Base-by-base conservation (phyloP, 1,140 invertebrate genomes). In the Temnothorax curvispinosus region DNA sequence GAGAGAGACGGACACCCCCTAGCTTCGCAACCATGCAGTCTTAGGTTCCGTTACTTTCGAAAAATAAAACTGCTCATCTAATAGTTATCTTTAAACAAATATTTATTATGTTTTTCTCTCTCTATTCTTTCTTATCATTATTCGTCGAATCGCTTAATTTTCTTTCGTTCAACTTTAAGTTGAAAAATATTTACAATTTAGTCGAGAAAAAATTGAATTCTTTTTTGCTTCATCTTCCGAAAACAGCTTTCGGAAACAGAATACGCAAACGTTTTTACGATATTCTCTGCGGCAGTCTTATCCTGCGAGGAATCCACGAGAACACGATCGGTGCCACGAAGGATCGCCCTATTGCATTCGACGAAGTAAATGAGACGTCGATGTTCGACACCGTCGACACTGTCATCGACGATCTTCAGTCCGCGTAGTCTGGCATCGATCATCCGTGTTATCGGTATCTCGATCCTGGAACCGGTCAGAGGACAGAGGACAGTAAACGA, bases 381-480 rank as follows among this genome's bases (percentile, higher is more conserved):
- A 76, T 84, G 82, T 78, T 82, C 88, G 81, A 90, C 89, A 85
- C 88, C 58, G 54, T 71, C 67, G 75, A 27, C 81, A 89, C 85
- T 90, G 88, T 86, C 85, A 69, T 80, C 60, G 52, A 58, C 44
- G 85, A 86, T 80, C 67, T 86, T 60, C 82, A 50, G 32, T 86
- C 75, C 54, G 27, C 69, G 54, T 62, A 81, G 78, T 87, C 44
- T 85, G 88, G 89, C 94, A 95, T 95, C 94, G 94, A 95, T 95
- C 94, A 94, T 95, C 91, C 93, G 91, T 87, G 91, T 94, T 94
- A 95, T 95, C 94, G 93, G 93, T 92, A 92, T 93, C 90, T 92
- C 89, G 91, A 94, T 94, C 92, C 93, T 72, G 88, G 89, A 92
- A 91, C 91, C 88, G 91, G 89, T 90, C 88, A 78, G 86, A 89